phyloP scores from a whole-genome alignment of 2,888 invertebrate genomes.

The Drosophila kanekoi region DNA sequence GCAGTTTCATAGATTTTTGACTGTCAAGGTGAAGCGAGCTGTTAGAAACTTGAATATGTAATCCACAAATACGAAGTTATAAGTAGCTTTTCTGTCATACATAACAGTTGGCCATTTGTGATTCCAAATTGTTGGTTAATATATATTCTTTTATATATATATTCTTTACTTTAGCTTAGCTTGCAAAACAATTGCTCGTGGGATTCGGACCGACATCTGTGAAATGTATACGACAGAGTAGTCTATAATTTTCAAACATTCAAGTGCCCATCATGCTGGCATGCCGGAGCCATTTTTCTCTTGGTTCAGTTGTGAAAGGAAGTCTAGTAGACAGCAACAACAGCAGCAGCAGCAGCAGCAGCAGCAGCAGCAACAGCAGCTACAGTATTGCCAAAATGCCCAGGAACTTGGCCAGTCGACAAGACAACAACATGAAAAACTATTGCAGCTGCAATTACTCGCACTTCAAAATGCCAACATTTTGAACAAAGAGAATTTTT shows the following conservation, averaged over 20 bases:
- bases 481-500: slow-evolving; percentile 78
- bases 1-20: slow-evolving; percentile 35
- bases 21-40: slow-evolving; percentile 60
- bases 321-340: slow-evolving; percentile 44
- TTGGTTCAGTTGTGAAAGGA: slow-evolving; percentile 70
- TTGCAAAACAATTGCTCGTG: slow-evolving; percentile 37
- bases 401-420: slow-evolving; percentile 55
- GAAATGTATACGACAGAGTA: slow-evolving; percentile 59
- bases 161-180: slow-evolving; percentile 25
- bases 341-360: slow-evolving; percentile 20
- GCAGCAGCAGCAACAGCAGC: slow-evolving; percentile 26
- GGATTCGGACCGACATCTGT: slow-evolving; percentile 69
- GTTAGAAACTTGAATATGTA: slow-evolving; percentile 35
- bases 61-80: slow-evolving; percentile 16
- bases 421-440: slow-evolving; percentile 71
- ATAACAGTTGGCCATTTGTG: slow-evolving; percentile 1
- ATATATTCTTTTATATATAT: neutral
- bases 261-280: slow-evolving; percentile 70
- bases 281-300: slow-evolving; percentile 72
- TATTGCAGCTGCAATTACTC: slow-evolving; percentile 80
- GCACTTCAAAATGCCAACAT: slow-evolving; percentile 79
- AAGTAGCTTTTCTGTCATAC: slow-evolving; percentile 13
- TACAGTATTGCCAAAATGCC: slow-evolving; percentile 67
- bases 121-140: neutral
- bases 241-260: slow-evolving; percentile 75